phyloP scores from a whole-genome alignment of 1,140 invertebrate genomes.

The Monochamus saltuarius region DNA sequence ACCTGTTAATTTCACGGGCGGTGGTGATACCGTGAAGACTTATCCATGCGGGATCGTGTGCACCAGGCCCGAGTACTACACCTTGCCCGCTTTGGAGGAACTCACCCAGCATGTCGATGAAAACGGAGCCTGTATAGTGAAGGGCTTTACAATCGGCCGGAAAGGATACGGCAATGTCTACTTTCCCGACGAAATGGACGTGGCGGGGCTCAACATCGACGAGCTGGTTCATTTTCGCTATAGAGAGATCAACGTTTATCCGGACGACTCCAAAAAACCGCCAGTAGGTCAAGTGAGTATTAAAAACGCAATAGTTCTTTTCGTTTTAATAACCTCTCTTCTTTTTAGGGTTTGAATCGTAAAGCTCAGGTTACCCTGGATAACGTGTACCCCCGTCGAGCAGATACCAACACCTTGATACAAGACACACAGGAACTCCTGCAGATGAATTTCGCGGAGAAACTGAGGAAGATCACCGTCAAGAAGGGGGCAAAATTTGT shows the following conservation, averaged over 20 bases:
- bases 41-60: conserved; percentile 38
- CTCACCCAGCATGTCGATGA: conserved; percentile 63
- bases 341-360: conserved; percentile 75
- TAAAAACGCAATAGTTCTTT: too few relatives aligned
- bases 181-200: conserved; percentile 84
- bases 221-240: conserved; percentile 76
- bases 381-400: conserved; percentile 92
- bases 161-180: conserved; percentile 90
- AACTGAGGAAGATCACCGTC: conserved; percentile 78
- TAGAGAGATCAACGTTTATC: conserved; percentile 75
- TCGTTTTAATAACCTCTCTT: not conserved
- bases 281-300: conserved; percentile 64
- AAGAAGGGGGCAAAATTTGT: conserved; percentile 89
- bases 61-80: conserved; percentile 74
- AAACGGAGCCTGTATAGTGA: conserved; percentile 79
- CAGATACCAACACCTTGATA: conserved; percentile 76
- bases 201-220: conserved; percentile 88
- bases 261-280: conserved; percentile 70
- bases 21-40: conserved; percentile 1
- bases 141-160: conserved; percentile 75
- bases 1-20: conserved; percentile 1
- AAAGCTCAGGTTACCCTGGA: conserved; percentile 91
- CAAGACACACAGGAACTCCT: conserved; percentile 76
- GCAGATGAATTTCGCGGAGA: conserved; percentile 85
- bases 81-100: conserved; percentile 77